A percentile compares a stretch with the other conserved stretches of the same genome.
These are phyloP conservation scores for Ctenoplectra terminalis DNA, from an alignment of 1,140 invertebrate genomes.

Conservation along the genomic window DNA sequence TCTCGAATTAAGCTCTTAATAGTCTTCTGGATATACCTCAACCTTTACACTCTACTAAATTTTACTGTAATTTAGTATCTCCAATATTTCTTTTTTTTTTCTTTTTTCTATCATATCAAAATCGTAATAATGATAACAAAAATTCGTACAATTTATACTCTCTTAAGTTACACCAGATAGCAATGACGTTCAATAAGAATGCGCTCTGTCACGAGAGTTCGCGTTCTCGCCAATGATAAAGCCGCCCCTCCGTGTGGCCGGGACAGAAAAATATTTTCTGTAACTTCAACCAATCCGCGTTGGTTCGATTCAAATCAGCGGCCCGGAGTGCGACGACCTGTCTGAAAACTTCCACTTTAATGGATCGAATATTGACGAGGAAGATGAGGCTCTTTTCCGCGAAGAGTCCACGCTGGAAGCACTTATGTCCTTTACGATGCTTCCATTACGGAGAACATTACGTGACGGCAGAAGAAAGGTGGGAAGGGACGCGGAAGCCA, in stretches of 20 bases:
- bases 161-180: neutral
- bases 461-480: conserved; percentile 51
- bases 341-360: conserved; percentile 55
- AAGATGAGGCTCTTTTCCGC: conserved; percentile 38
- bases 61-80: too few species aligned
- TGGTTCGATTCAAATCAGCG: conserved; percentile 13
- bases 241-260: neutral
- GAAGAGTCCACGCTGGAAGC: conserved; percentile 46
- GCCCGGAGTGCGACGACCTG: conserved; percentile 2
- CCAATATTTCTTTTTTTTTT: too few species aligned
- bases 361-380: conserved; percentile 49
- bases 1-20: too few species aligned
- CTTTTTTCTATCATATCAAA: neutral
- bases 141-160: neutral
- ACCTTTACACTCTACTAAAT: too few species aligned
- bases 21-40: too few species aligned
- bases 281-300: neutral
- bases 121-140: neutral
- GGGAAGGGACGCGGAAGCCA: conserved; percentile 9
- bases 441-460: conserved; percentile 69
- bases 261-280: conserved; percentile 43
- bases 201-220: too few species aligned
- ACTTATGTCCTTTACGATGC: conserved; percentile 65
- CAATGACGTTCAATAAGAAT: neutral
- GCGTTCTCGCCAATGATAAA: neutral